Evolutionary conservation across 1,140 invertebrate genomes (phyloP).

Genomic region (Agrilus planipennis): DNA sequence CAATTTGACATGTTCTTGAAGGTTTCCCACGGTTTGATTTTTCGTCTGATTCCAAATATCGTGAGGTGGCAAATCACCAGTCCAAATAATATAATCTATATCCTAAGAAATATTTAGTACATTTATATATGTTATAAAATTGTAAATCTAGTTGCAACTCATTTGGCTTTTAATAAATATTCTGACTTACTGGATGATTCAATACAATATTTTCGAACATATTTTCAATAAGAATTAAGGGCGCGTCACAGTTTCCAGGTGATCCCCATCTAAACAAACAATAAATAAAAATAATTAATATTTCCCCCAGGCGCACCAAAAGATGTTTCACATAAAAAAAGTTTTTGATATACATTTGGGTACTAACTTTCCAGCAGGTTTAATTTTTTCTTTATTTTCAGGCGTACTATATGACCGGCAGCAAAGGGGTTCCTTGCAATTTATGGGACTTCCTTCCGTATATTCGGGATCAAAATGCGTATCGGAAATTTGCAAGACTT

Average conservation of each 20-base stretch:
- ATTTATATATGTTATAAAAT: too few relatives aligned
- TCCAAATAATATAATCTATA: conserved; percentile 48
- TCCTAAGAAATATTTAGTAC: too few relatives aligned
- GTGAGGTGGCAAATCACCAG: conserved; percentile 52
- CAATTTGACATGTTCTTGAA: conserved; percentile 35
- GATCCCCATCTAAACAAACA: conserved; percentile 34
- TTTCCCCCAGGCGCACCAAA: too few relatives aligned
- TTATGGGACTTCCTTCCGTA: conserved; percentile 32
- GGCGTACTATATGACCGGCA: conserved; percentile 30
- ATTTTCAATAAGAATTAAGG: conserved; percentile 34
- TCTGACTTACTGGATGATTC: conserved; percentile 33
- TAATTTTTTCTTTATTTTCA: conserved; percentile 17
- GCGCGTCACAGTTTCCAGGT: conserved; percentile 36
- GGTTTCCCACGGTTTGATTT: conserved; percentile 35
- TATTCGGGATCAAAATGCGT: conserved; percentile 42
- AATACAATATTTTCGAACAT: conserved; percentile 34
- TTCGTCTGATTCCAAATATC: conserved; percentile 52
- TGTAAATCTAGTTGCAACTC: too few relatives aligned
- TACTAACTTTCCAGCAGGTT: conserved; percentile 29
- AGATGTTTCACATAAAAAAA: background rate
- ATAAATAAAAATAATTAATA: conserved; percentile 1
- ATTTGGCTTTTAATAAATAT: too few relatives aligned
- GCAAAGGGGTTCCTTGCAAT: conserved; percentile 38
- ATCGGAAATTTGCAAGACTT: conserved; percentile 41
- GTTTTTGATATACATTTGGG: background rate